A percentile compares a stretch with the other conserved stretches of the same genome.
These are phyloP conservation scores for Athrips mouffetella DNA, from an alignment of 2,888 invertebrate species.

Conservation along the genomic window DNA sequence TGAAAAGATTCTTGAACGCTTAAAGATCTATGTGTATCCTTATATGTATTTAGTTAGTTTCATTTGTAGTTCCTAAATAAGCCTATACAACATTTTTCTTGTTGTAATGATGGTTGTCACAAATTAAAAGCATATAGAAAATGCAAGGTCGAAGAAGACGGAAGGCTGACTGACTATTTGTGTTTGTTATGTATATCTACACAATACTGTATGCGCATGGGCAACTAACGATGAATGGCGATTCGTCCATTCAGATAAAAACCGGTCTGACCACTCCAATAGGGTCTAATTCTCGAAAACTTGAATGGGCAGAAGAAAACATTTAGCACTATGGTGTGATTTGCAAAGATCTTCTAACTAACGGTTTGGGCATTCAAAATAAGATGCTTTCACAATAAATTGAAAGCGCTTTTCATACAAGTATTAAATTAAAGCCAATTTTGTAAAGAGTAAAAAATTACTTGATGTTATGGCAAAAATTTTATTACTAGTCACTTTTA, in stretches of 20 bases:
- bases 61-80: no score
- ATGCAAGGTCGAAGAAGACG: constrained; percentile 1
- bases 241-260: constrained; percentile 49
- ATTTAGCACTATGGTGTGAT: background rate
- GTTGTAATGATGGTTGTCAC: no score
- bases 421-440: no score
- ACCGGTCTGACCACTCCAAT: constrained; percentile 42
- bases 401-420: no score
- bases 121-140: background rate
- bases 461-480: no score
- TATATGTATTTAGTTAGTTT: no score
- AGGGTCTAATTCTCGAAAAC: constrained; percentile 6
- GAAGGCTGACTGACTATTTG: background rate
- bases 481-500: background rate
- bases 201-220: background rate
- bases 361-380: background rate
- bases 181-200: constrained; percentile 17
- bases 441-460: no score
- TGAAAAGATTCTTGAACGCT: no score
- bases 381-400: background rate
- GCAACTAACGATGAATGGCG: constrained; percentile 44
- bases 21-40: no score
- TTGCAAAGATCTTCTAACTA: background rate
- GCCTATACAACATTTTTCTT: no score
- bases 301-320: constrained; percentile 4